These are phyloP conservation scores for Plodia interpunctella DNA, from an alignment of 1,140 invertebrate species.

Conservation along the genomic window DNA sequence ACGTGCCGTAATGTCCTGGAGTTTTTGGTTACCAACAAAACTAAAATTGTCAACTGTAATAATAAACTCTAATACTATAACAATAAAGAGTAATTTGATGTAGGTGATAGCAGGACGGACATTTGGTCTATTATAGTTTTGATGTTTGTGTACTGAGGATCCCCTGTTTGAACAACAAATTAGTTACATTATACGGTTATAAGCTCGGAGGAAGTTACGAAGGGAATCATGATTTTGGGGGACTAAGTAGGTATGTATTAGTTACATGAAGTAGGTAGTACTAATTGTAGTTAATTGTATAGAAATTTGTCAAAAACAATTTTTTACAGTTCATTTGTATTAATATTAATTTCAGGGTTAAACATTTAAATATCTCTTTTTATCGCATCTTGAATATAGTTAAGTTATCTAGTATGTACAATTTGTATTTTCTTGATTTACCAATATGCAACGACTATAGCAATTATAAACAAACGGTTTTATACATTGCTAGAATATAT, in stretches of 20 bases:
- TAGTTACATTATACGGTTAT: slow-evolving; percentile 71
- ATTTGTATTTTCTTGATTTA: no score
- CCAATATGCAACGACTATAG: no score
- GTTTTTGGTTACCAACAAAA: slow-evolving; percentile 29
- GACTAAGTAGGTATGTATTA: neutral
- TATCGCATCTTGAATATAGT: no score
- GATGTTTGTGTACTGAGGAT: slow-evolving; percentile 56
- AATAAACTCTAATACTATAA: neutral
- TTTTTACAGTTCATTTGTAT: no score
- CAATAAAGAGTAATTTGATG: neutral
- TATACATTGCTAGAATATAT: no score
- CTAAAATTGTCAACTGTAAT: neutral
- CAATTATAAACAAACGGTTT: no score
- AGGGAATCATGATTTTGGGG: neutral
- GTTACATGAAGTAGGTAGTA: no score
- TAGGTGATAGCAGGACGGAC: neutral
- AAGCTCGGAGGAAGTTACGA: slow-evolving; percentile 44
- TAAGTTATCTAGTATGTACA: no score
- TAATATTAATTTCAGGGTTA: no score
- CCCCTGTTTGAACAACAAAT: slow-evolving; percentile 73
- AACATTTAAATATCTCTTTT: no score
- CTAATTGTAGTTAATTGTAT: no score
- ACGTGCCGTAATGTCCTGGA: slow-evolving; percentile 57
- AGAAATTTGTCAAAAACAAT: no score
- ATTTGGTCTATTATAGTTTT: slow-evolving; percentile 22